Conservation (phyloP, 2,797 vertebrate genomes). For the Poecile montanus region DNA sequence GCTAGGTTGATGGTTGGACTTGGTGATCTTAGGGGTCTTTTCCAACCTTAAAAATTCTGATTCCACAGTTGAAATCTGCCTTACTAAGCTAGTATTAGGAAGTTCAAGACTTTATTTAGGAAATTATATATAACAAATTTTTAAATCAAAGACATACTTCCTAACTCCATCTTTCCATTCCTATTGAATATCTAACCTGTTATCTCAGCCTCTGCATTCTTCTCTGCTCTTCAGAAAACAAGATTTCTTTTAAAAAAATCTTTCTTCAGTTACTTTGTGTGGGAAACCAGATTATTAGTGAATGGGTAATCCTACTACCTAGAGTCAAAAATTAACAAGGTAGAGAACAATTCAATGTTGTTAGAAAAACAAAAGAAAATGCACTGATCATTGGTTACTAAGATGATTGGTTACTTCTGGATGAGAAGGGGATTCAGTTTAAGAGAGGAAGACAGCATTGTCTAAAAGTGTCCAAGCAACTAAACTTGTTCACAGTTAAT, state of each 20-base stretch:
- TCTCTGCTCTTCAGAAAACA: background rate
- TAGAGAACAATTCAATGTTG: background rate
- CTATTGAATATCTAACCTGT: background rate
- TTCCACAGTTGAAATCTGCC: background rate
- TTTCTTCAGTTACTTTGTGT: background rate
- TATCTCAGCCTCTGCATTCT: background rate
- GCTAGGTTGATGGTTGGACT: accelerated
- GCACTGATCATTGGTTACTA: background rate
- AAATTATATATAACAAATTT: background rate
- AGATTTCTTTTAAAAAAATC: background rate
- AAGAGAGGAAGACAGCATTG: background rate
- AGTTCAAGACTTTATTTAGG: background rate
- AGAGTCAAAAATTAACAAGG: background rate
- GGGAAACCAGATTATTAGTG: background rate
- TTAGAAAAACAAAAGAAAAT: background rate
- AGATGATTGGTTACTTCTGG: background rate
- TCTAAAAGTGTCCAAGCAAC: background rate
- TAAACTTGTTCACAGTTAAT: background rate
- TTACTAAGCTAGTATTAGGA: background rate
- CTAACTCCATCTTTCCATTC: background rate
- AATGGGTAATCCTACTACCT: background rate
- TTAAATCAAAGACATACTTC: background rate
- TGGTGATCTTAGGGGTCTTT: background rate
- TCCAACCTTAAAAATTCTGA: background rate
- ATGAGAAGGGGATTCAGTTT: background rate